Conservation (phyloP, 1,140 invertebrate species). For the Bombus balteatus region DNA sequence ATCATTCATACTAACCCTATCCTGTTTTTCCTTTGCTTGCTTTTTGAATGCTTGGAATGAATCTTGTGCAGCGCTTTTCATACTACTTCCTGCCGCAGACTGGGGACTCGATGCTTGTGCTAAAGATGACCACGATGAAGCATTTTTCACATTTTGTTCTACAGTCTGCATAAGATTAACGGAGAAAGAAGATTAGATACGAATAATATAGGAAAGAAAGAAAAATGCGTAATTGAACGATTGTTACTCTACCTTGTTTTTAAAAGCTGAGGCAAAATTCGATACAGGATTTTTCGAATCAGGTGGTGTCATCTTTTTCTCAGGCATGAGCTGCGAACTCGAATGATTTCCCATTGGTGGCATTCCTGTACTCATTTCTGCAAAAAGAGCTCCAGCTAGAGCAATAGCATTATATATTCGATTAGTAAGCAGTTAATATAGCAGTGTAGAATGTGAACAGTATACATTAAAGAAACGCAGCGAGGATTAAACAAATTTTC, state of each 20-base stretch:
- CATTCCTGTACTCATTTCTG: slow-evolving; percentile 80
- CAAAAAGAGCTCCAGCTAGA: slow-evolving; percentile 80
- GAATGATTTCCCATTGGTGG: slow-evolving; percentile 78
- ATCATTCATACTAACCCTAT: slow-evolving; percentile 85
- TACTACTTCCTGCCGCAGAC: slow-evolving; percentile 83
- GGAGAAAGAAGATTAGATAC: slow-evolving; percentile 10
- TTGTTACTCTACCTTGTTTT: slow-evolving; percentile 82
- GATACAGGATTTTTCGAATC: slow-evolving; percentile 83
- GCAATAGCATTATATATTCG: slow-evolving; percentile 64
- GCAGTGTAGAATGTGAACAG: slow-evolving; percentile 28
- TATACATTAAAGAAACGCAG: background rate
- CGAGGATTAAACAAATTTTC: background rate
- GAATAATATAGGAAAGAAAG: background rate
- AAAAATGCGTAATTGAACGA: background rate
- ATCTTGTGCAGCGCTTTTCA: slow-evolving; percentile 85
- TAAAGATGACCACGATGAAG: slow-evolving; percentile 95
- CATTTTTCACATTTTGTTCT: slow-evolving; percentile 92
- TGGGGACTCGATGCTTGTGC: slow-evolving; percentile 90
- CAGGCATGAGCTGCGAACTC: slow-evolving; percentile 72
- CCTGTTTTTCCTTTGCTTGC: slow-evolving; percentile 96
- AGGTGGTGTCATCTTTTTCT: slow-evolving; percentile 80
- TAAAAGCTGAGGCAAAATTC: slow-evolving; percentile 87
- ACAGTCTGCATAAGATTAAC: slow-evolving; percentile 69
- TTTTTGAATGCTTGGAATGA: slow-evolving; percentile 94
- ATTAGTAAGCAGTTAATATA: slow-evolving; percentile 77